phyloP scores from a whole-genome alignment of 2,113 vertebrate genomes.

The Jaculus jaculus region DNA sequence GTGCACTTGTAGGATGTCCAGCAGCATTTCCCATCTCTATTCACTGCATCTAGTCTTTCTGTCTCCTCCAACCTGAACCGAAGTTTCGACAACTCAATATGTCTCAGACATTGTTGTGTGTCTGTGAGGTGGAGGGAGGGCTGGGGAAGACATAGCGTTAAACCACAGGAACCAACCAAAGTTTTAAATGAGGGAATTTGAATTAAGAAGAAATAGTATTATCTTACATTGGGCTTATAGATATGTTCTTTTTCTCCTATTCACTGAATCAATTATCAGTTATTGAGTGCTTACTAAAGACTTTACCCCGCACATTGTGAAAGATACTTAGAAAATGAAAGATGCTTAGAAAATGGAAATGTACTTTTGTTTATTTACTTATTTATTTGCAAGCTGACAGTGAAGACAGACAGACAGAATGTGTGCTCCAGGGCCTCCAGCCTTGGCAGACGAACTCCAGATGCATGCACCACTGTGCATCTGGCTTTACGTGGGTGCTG shows the following conservation, averaged over 20 bases:
- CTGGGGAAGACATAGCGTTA: neutral
- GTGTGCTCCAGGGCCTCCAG: too few relatives aligned
- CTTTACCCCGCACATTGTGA: neutral
- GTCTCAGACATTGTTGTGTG: neutral
- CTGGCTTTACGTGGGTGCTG: too few relatives aligned
- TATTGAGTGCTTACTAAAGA: neutral
- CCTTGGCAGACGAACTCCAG: too few relatives aligned
- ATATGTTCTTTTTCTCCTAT: neutral
- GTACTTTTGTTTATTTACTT: too few relatives aligned
- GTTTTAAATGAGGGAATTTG: constrained; percentile 20
- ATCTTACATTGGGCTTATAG: neutral
- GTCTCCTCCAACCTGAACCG: neutral
- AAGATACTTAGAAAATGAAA: neutral
- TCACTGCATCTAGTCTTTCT: neutral
- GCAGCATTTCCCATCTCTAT: neutral
- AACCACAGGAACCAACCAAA: neutral
- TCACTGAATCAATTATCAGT: neutral
- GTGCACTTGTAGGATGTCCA: neutral
- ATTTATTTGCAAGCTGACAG: too few relatives aligned
- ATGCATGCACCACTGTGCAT: too few relatives aligned
- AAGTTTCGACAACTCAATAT: neutral
- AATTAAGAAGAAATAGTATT: neutral
- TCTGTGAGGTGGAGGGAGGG: neutral
- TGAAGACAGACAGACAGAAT: too few relatives aligned
- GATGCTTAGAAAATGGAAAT: neutral